Base-by-base conservation (phyloP, 2,888 invertebrate species). In the Lycophotia porphyrea region DNA sequence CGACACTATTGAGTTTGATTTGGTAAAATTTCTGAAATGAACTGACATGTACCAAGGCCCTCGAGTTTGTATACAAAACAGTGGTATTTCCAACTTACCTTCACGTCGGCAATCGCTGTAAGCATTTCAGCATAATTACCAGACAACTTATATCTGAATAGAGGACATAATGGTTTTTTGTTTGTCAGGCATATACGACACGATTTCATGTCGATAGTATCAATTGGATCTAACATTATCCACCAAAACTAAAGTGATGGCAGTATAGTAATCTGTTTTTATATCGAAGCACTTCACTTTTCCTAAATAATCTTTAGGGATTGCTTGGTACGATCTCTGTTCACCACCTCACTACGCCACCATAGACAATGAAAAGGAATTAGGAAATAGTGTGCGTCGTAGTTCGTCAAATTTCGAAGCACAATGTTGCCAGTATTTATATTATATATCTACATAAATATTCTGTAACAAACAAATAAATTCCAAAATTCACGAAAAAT, bases 91-190 rank as follows among this genome's bases (percentile, higher is more conserved):
- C 15, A 84, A 85, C 88, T 85, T 88, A 96, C 96, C 94, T 96
- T 96, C 67, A 96, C 95, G 88, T 96, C 95, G 47, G 96, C 96
- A 84, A 96, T 95, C 71, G 96, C 94, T 86, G 96, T 96, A 76
- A 96, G 92, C 96, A 96, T 96, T 94, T 96, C 96, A 71, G 96
- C 96, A 91, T 96, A 96, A 93, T 96, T 96, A 82, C 96, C 96
- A 83, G 96, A 95, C 80, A 95, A 89, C 88, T 96, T 95, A 81
- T 96, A 96, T 91, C 93, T 94, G 90, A 96, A 96, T 77, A 96
- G 90, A 61, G 96, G 96, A 87, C 95, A 95, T 86, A 96, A 83
- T 84, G 95, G 93, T 86, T 94, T 96, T 87, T 95, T 95, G 81
- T 87, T 94, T 39, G 94, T 89, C 88, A 96, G 91, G 89, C 96